Percentiles rank a stretch among this genome's conserved stretches.
These are phyloP conservation scores for Porites lutea DNA, from an alignment of 64 coral and sea anemone species.

Conservation along the genomic window DNA sequence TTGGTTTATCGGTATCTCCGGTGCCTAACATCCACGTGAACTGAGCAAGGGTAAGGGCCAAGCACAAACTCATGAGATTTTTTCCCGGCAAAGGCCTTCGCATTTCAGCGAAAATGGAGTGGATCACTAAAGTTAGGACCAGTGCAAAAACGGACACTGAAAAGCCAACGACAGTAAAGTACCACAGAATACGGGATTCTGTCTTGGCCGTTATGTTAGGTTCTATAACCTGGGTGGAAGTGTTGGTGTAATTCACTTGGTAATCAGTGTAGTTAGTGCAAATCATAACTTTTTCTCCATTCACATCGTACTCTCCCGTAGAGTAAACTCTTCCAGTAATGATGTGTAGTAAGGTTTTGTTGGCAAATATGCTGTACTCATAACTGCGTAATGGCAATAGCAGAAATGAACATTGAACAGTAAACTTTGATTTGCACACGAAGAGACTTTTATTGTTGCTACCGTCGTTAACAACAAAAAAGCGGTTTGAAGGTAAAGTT, in stretches of 20 bases:
- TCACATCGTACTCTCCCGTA: constrained; percentile 61
- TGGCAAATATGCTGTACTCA: constrained; percentile 59
- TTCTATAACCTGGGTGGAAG: neutral
- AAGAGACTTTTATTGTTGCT: constrained; percentile 11
- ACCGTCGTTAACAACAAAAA: constrained; percentile 27
- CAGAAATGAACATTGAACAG: constrained; percentile 21
- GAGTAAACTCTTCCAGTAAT: constrained; percentile 43
- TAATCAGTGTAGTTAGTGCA: constrained; percentile 71
- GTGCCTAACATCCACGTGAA: constrained; percentile 77
- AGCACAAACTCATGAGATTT: constrained; percentile 87
- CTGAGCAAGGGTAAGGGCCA: constrained; percentile 80
- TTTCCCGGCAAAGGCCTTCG: constrained; percentile 84
- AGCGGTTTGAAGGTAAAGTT: constrained; percentile 47
- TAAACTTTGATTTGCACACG: constrained; percentile 72
- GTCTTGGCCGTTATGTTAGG: neutral
- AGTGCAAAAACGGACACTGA: constrained; percentile 42
- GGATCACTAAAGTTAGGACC: constrained; percentile 22
- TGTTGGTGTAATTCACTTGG: neutral
- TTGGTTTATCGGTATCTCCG: constrained; percentile 62
- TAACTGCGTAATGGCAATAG: constrained; percentile 37
- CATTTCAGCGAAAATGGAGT: constrained; percentile 65
- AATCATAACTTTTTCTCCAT: constrained; percentile 27
- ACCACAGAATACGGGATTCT: neutral
- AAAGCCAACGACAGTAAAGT: constrained; percentile 50
- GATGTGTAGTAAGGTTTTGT: constrained; percentile 59